Conservation (phyloP, 2,113 vertebrate genomes). For the Bolborhynchus lineola region DNA sequence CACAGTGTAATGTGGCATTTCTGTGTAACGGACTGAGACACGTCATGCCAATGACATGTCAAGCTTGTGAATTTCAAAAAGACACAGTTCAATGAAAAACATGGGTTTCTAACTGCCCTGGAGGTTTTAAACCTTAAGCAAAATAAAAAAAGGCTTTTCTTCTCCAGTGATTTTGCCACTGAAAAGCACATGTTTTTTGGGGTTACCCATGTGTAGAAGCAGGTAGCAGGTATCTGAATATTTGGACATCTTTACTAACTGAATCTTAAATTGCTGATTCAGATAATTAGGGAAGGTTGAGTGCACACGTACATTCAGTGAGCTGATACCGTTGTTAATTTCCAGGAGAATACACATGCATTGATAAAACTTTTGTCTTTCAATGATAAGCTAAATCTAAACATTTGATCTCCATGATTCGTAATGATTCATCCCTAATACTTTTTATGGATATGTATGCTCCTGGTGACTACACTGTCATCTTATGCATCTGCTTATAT, state of each 20-base stretch:
- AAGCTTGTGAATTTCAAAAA: conserved; percentile 73
- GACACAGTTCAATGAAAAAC: conserved; percentile 79
- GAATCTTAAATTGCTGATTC: conserved; percentile 16
- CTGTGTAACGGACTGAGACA: conserved; percentile 76
- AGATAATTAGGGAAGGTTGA: conserved; percentile 33
- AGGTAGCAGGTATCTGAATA: conserved; percentile 46
- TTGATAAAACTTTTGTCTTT: neutral
- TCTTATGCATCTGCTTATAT: neutral
- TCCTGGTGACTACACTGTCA: neutral
- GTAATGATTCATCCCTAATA: neutral
- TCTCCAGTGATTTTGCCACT: conserved; percentile 58
- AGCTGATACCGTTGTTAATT: neutral
- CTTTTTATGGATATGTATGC: neutral
- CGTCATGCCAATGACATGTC: conserved; percentile 77
- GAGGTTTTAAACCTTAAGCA: conserved; percentile 72
- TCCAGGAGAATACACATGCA: neutral
- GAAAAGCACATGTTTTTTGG: conserved; percentile 37
- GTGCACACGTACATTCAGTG: neutral
- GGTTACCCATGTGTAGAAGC: conserved; percentile 25
- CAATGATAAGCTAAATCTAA: neutral
- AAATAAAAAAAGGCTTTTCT: conserved; percentile 60
- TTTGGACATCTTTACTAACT: conserved; percentile 35
- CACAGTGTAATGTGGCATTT: conserved; percentile 73
- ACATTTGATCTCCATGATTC: neutral
- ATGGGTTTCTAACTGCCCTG: conserved; percentile 75